Conservation (phyloP, 2,113 vertebrate genomes). For the Meleagris gallopavo region DNA sequence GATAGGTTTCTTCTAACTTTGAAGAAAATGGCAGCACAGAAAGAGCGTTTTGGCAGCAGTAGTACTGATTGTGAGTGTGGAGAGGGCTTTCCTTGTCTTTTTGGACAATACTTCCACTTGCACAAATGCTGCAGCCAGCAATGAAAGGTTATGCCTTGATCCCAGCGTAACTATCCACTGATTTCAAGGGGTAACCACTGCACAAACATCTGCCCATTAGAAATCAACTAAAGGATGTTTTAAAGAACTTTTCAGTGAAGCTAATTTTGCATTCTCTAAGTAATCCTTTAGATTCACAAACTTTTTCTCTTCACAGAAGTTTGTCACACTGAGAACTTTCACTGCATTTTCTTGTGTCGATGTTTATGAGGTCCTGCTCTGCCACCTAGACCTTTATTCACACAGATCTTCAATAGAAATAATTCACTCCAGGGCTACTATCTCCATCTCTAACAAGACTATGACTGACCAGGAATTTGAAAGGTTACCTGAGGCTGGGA, state of each 20-base stretch:
- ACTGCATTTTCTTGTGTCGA: background rate
- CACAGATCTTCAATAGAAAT: background rate
- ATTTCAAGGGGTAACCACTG: background rate
- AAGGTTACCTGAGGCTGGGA: background rate
- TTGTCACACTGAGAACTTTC: background rate
- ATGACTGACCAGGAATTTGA: background rate
- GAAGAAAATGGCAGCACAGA: background rate
- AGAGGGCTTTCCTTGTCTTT: background rate
- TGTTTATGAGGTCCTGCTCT: background rate
- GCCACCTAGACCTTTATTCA: background rate
- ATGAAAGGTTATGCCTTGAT: background rate
- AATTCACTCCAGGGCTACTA: background rate
- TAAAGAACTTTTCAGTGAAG: background rate
- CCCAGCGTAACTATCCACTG: background rate
- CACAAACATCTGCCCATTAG: background rate
- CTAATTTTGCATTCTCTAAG: background rate
- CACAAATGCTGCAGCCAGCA: rapidly evolving
- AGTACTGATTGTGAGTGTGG: background rate
- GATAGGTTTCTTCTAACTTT: background rate
- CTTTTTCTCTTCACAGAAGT: background rate
- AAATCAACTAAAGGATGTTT: background rate
- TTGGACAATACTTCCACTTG: background rate
- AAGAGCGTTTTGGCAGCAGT: background rate
- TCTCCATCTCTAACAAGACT: background rate
- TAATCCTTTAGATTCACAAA: background rate